Conservation (phyloP, 2,797 vertebrate species). For the Peromyscus eremicus region DNA sequence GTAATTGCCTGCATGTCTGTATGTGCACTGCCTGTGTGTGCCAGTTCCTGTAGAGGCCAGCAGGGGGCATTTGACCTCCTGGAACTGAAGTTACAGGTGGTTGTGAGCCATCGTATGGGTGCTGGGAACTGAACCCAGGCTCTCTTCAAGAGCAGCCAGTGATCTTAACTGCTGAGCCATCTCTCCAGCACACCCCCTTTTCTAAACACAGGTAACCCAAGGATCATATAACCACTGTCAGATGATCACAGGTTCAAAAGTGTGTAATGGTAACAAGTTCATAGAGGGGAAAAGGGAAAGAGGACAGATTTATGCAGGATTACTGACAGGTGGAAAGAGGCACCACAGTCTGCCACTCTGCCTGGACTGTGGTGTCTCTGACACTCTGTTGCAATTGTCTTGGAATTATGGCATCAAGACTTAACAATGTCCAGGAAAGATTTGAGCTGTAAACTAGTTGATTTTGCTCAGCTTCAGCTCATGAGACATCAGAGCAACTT, state of each 20-base stretch:
- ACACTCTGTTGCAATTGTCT: not conserved
- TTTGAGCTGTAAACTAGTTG: not conserved
- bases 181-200: not conserved
- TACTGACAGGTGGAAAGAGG: not conserved
- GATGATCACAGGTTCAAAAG: not conserved
- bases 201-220: not conserved
- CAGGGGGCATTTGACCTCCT: too few relatives aligned
- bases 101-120: too few relatives aligned
- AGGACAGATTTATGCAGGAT: not conserved
- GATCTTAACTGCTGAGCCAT: too few relatives aligned
- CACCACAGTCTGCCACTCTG: not conserved
- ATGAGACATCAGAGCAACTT: not conserved
- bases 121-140: too few relatives aligned
- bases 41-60: too few relatives aligned
- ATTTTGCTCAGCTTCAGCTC: not conserved
- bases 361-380: not conserved
- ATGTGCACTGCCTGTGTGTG: too few relatives aligned
- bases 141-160: too few relatives aligned
- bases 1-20: too few relatives aligned
- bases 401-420: not conserved
- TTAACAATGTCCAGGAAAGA: not conserved
- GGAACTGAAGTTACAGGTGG: too few relatives aligned
- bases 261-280: too few relatives aligned
- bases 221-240: not conserved
- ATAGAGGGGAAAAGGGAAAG: not conserved